Percentiles rank a stretch among this genome's conserved stretches.
Conservation (phyloP, 2,113 vertebrate species). For the Probosciger aterrimus region DNA sequence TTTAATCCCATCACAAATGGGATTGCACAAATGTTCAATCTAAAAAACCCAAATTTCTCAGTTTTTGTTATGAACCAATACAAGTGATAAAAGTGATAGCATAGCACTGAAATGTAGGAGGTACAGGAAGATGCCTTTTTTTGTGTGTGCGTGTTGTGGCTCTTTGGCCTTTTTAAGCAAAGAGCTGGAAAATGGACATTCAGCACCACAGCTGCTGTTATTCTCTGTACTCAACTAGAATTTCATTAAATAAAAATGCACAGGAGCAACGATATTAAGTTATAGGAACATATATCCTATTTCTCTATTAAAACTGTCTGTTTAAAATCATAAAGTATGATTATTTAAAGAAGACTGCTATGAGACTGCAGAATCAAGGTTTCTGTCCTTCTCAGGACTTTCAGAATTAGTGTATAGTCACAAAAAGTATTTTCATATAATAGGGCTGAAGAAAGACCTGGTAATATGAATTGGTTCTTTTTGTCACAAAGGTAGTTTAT, state of each 20-base stretch:
- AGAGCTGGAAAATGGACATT: background rate
- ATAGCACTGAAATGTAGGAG: background rate
- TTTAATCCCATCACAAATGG: background rate
- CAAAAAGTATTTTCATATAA: background rate
- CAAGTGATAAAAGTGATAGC: background rate
- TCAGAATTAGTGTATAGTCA: background rate
- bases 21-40: background rate
- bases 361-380: background rate
- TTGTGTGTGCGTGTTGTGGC: background rate
- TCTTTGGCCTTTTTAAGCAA: background rate
- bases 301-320: background rate
- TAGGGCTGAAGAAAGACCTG: background rate
- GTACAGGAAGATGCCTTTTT: background rate
- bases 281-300: background rate
- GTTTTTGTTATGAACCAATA: background rate
- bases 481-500: background rate
- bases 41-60: background rate
- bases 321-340: background rate
- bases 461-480: background rate
- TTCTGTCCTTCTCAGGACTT: background rate
- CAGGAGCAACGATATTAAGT: background rate
- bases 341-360: background rate
- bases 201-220: background rate
- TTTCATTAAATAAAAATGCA: background rate
- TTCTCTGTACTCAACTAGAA: background rate